These are phyloP conservation scores for Ctenochaetus hawaiiensis DNA, from an alignment of 2,797 vertebrate species.

Conservation along the genomic window DNA sequence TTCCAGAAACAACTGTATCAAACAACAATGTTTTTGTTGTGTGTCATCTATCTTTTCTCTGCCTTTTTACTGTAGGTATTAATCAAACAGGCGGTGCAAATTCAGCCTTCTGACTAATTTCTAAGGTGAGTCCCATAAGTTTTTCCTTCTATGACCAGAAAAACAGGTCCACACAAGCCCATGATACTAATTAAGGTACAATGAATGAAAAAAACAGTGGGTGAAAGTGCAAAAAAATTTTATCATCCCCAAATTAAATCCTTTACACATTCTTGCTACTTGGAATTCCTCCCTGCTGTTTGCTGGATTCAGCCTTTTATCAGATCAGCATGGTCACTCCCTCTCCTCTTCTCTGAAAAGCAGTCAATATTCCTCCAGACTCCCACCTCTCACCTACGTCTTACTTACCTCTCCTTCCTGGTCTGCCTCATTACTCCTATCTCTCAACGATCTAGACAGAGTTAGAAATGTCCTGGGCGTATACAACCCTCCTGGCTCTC, in stretches of 20 bases:
- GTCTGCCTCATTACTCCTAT: slow-evolving; percentile 51
- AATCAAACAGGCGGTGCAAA: neutral
- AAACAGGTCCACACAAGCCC: slow-evolving; percentile 3
- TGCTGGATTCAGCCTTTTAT: slow-evolving; percentile 42
- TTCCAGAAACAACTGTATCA: neutral
- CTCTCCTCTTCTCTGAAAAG: slow-evolving; percentile 49
- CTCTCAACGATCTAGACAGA: slow-evolving; percentile 47
- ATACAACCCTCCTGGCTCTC: slow-evolving; percentile 76
- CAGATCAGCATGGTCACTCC: slow-evolving; percentile 46
- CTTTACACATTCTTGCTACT: slow-evolving; percentile 13
- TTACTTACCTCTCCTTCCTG: slow-evolving; percentile 58
- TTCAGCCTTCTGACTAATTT: neutral
- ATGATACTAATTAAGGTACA: neutral
- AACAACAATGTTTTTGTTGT: slow-evolving; percentile 37
- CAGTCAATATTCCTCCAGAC: slow-evolving; percentile 44
- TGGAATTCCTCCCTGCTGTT: slow-evolving; percentile 21
- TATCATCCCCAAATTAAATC: slow-evolving; percentile 1
- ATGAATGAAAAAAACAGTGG: too few species aligned
- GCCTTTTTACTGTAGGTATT: neutral
- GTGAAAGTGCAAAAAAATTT: neutral
- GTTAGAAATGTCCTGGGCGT: slow-evolving; percentile 86
- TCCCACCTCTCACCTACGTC: slow-evolving; percentile 54
- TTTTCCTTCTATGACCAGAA: slow-evolving; percentile 3
- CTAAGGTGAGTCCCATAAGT: neutral
- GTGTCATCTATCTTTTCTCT: slow-evolving; percentile 12